phyloP scores from a whole-genome alignment of 2,888 invertebrate genomes.

The Ischnura elegans region DNA sequence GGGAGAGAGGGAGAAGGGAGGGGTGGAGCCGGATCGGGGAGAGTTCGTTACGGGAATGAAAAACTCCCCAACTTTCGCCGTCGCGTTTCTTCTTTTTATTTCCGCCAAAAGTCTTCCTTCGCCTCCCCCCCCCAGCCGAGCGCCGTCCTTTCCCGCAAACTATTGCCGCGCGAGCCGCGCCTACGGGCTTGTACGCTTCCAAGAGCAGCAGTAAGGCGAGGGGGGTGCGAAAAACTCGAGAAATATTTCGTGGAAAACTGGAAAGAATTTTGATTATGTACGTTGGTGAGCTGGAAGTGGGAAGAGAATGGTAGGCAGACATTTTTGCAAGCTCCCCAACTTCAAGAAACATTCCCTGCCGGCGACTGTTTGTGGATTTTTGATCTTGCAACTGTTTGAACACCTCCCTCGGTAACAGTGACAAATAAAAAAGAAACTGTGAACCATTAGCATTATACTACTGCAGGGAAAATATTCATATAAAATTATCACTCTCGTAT shows the following conservation, averaged over 20 bases:
- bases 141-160: not conserved
- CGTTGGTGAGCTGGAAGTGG: not conserved
- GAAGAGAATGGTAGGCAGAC: not conserved
- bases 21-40: not conserved
- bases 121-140: not conserved
- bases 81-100: not conserved
- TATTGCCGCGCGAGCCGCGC: slow-evolving; percentile 7
- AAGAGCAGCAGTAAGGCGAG: not conserved
- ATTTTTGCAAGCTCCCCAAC: not conserved
- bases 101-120: slow-evolving; percentile 18
- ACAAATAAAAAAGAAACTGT: no score
- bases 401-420: not conserved
- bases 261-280: not conserved
- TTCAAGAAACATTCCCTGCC: not conserved
- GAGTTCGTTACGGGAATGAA: slow-evolving; percentile 17
- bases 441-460: no score
- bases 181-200: not conserved
- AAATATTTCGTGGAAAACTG: not conserved
- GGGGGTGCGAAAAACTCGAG: not conserved
- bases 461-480: not conserved
- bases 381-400: not conserved
- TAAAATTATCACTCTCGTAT: not conserved
- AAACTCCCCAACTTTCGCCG: slow-evolving; percentile 37
- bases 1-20: not conserved
- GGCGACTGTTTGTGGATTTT: not conserved